Conservation (phyloP, 2,113 vertebrate species). For the Brevimyrus niger region DNA sequence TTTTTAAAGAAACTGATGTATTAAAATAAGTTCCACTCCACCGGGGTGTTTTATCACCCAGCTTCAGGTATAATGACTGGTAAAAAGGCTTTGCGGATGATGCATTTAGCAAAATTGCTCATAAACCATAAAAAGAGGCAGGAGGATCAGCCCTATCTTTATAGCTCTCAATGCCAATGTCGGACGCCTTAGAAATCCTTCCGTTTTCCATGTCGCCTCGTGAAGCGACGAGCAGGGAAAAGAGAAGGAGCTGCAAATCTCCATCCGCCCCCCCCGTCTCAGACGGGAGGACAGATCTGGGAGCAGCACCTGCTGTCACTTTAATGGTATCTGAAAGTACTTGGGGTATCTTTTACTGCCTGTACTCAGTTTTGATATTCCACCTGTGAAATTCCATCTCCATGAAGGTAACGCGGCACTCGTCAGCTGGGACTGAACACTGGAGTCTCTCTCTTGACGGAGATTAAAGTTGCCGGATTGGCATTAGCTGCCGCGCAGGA, state of each 20-base stretch:
- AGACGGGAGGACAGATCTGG: not conserved
- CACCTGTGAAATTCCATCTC: not conserved
- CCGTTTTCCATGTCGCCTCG: not conserved
- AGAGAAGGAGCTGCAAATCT: not conserved
- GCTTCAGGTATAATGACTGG: not conserved
- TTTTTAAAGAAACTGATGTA: not conserved
- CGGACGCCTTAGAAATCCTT: not conserved
- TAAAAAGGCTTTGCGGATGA: not conserved
- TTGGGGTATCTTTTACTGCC: not conserved
- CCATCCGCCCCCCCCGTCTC: not conserved
- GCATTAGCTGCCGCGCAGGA: not conserved
- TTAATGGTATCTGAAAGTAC: not conserved
- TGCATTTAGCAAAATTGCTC: not conserved
- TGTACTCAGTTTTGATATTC: not conserved
- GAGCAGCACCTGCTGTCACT: not conserved
- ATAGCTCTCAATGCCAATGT: not conserved
- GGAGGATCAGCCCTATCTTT: not conserved
- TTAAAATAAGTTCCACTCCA: not conserved
- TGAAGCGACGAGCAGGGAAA: not conserved
- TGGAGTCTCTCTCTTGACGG: not conserved
- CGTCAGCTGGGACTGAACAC: not conserved
- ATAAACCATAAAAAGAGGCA: not conserved
- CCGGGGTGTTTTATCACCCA: not conserved
- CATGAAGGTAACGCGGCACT: not conserved
- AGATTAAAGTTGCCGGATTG: not conserved